phyloP scores from a whole-genome alignment of 2,113 vertebrate genomes.

The Diglossa brunneiventris region DNA sequence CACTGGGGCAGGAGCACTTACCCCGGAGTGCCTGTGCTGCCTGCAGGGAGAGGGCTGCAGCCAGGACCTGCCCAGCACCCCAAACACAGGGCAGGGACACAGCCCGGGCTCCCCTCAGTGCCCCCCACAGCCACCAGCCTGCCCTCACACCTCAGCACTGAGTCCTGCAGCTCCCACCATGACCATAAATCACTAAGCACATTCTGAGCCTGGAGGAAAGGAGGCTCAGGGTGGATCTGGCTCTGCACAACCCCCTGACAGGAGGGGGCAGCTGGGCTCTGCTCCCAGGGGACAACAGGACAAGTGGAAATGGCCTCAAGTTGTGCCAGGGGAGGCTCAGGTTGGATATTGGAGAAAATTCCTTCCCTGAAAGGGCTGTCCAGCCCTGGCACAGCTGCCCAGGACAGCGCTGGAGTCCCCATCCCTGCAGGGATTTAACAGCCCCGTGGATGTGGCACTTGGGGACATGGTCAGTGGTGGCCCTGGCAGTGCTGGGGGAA shows the following conservation, averaged over 20 bases:
- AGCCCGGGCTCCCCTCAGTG: background rate
- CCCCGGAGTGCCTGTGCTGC: background rate
- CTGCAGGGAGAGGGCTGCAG: background rate
- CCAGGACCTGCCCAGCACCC: background rate
- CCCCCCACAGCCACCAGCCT: background rate
- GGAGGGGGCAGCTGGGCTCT: background rate
- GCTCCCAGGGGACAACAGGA: background rate
- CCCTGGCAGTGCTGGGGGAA: background rate
- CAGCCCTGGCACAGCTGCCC: too few species aligned
- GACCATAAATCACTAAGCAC: rapidly evolving
- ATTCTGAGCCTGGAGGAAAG: background rate
- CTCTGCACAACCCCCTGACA: background rate
- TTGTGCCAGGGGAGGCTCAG: background rate
- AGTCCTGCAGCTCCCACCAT: background rate
- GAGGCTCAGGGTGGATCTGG: background rate
- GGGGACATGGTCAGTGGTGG: background rate
- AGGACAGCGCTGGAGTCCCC: background rate
- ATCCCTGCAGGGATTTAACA: background rate
- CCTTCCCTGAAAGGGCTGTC: background rate
- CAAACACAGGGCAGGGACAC: rapidly evolving
- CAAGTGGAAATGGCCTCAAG: background rate
- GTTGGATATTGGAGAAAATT: background rate
- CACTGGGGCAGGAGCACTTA: background rate
- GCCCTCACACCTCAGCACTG: rapidly evolving
- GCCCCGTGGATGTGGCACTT: rapidly evolving